Base-by-base conservation (phyloP, 2,888 invertebrate species). In the Piscicola geometra region DNA sequence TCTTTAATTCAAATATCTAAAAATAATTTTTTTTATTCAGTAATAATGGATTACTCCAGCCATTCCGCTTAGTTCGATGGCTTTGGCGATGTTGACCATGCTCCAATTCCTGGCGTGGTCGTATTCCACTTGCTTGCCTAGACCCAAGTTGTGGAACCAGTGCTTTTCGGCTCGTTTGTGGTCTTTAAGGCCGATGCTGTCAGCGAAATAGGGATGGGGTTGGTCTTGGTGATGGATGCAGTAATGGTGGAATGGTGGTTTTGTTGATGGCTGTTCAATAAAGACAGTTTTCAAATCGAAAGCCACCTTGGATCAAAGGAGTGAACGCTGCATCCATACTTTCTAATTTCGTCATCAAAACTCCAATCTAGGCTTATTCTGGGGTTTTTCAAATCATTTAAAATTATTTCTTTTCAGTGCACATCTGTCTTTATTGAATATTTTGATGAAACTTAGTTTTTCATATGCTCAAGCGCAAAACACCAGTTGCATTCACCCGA, bases 81-180 rank as follows among this genome's bases (percentile, higher is more conserved):
- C 64, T n/a, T n/a, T 28, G 3, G 5, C 5, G 30, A 64, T 64
- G 64, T 64, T 64, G 3, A 30, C 64, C 64, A 64, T 64, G 28
- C 25, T 30, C 64, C 64, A 64, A n/a, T 64, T n/a, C 9, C 21
- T 30, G 3, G n/a, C 28, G 2, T 3, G 5, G 68, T 33, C 32
- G 3, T 28, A 5, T 9, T 30, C 30, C 5, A 28, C 32, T 32
- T 33, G 9, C 32, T 68, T 68, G 3, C 32, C 68, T 9, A 68
- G 68, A n/a, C 68, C 68, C 68, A 68, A 32, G 35, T 68, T 68
- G 68, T 68, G 68, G 68, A 68, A 68, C 32, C 32, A 32, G 12
- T 28, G 21, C 5, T 30, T 9, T 12, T 12, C 32, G 3, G 30
- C 3, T 5, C 32, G 9, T 32, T 28, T 68, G 68, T 68, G 68